These are phyloP conservation scores for Diceros bicornis DNA, from an alignment of 2,797 vertebrate genomes.

Conservation along the genomic window DNA sequence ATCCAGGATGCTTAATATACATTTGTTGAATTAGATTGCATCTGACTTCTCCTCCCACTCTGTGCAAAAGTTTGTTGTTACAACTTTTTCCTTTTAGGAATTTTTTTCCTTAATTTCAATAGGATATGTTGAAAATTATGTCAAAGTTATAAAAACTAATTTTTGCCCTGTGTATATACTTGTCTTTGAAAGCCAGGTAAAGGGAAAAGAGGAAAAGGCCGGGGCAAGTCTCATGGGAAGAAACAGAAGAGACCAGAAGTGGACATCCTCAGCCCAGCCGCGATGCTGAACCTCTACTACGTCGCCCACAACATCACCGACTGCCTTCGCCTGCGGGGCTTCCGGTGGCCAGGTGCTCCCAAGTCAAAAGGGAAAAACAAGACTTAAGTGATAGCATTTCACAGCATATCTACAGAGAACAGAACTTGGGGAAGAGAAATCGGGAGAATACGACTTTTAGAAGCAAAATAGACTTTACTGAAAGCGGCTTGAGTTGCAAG, in stretches of 20 bases:
- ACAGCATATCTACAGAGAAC: background rate
- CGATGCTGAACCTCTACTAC: slow-evolving; percentile 94
- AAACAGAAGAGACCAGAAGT: slow-evolving; percentile 87
- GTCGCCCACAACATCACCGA: slow-evolving; percentile 93
- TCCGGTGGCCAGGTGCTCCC: slow-evolving; percentile 91
- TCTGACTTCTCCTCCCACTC: background rate
- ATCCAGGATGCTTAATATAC: background rate
- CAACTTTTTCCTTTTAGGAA: background rate
- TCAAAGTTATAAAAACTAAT: background rate
- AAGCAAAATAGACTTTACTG: background rate
- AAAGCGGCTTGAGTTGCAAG: background rate
- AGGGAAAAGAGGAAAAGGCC: slow-evolving; percentile 87
- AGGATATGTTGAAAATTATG: slow-evolving; percentile 18
- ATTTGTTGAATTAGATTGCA: background rate
- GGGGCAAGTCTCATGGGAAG: slow-evolving; percentile 80
- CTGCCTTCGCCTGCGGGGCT: slow-evolving; percentile 92
- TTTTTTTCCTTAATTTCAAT: background rate
- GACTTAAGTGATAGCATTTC: background rate
- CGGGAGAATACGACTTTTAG: background rate
- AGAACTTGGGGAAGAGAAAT: background rate
- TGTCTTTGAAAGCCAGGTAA: slow-evolving; percentile 89
- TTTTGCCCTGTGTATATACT: background rate
- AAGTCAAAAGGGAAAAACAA: slow-evolving; percentile 89
- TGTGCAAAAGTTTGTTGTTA: background rate
- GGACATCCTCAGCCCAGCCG: slow-evolving; percentile 92